Percentiles rank a stretch among this genome's conserved stretches.
phyloP scores from a whole-genome alignment of 2,113 vertebrate genomes.

The Lota lota region DNA sequence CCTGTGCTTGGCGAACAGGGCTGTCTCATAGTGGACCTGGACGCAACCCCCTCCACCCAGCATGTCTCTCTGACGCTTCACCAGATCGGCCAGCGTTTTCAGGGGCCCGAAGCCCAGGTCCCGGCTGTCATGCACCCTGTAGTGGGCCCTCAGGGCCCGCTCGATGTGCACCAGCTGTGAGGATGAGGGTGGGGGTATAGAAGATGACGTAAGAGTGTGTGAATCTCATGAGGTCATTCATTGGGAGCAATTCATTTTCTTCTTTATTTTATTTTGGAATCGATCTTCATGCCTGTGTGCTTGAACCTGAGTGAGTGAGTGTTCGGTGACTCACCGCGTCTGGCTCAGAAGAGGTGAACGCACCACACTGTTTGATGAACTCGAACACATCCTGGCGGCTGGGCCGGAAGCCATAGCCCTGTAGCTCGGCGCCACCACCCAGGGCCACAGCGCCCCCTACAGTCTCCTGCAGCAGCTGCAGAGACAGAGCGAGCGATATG shows the following conservation, averaged over 20 bases:
- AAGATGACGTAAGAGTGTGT: no score
- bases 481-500: neutral
- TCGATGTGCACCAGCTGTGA: slow-evolving; percentile 66
- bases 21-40: slow-evolving; percentile 66
- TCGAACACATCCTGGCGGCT: slow-evolving; percentile 76
- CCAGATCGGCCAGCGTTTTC: slow-evolving; percentile 50
- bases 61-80: slow-evolving; percentile 55
- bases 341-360: slow-evolving; percentile 39
- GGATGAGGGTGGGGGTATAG: neutral
- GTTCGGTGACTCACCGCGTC: slow-evolving; percentile 55
- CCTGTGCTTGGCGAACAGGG: slow-evolving; percentile 64
- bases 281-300: no score
- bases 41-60: slow-evolving; percentile 44
- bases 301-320: neutral
- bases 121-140: slow-evolving; percentile 63
- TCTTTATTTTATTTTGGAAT: neutral
- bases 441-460: slow-evolving; percentile 61
- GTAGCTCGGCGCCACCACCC: slow-evolving; percentile 11
- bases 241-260: neutral
- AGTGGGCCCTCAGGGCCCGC: slow-evolving; percentile 69
- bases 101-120: slow-evolving; percentile 73
- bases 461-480: slow-evolving; percentile 71
- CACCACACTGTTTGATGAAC: slow-evolving; percentile 77
- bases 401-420: slow-evolving; percentile 60
- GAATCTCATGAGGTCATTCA: no score